phyloP scores from a whole-genome alignment of 2,113 vertebrate species.

The Zootoca vivipara region DNA sequence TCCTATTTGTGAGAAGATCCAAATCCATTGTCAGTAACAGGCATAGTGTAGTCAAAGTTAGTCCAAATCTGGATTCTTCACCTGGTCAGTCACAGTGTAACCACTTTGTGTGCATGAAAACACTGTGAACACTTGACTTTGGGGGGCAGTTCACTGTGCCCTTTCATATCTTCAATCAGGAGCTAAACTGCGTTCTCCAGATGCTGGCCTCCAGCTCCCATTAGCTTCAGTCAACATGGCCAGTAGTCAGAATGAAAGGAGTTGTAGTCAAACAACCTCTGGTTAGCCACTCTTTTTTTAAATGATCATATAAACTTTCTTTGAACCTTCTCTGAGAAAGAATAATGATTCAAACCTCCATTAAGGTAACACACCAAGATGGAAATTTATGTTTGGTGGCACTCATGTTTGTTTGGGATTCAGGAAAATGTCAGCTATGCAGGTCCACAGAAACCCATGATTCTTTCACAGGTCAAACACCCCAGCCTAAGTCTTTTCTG shows the following conservation, averaged over 20 bases:
- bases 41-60: constrained; percentile 9
- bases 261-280: too few species aligned
- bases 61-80: background rate
- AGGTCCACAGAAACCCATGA: background rate
- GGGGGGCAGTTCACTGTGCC: background rate
- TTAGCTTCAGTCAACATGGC: too few species aligned
- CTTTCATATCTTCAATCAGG: background rate
- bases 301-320: background rate
- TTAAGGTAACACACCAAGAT: background rate
- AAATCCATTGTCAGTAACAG: background rate
- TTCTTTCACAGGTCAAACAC: background rate
- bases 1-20: constrained; percentile 44
- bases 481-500: background rate
- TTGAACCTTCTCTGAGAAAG: background rate
- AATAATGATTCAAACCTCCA: background rate
- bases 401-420: background rate
- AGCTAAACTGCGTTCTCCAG: too few species aligned
- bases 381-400: background rate
- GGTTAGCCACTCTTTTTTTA: background rate
- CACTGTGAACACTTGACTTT: background rate
- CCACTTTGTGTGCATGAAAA: background rate
- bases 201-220: too few species aligned
- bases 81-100: background rate
- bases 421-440: background rate
- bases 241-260: too few species aligned